A percentile compares a stretch with the other conserved stretches of the same genome.
phyloP scores from a whole-genome alignment of 2,113 vertebrate species.

The Xenopus tropicalis region UCB_Xtro_10.0 CM004446.2:93220501-93221000 shows the following conservation, averaged over 20 bases:
- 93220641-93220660: slow-evolving; percentile 58
- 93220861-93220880: neutral
- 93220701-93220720: slow-evolving; percentile 77
- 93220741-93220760: slow-evolving; percentile 89
- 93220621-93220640: too few relatives aligned
- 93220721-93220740: slow-evolving; percentile 87
- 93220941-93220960: too few relatives aligned
- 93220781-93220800: slow-evolving; percentile 87
- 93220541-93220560: too few relatives aligned
- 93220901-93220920: too few relatives aligned
- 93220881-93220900: neutral
- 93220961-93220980: too few relatives aligned
- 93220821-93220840: slow-evolving; percentile 88
- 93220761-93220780: slow-evolving; percentile 78
- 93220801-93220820: slow-evolving; percentile 86
- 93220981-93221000: too few relatives aligned
- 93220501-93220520: too few relatives aligned
- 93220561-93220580: too few relatives aligned
- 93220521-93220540: too few relatives aligned
- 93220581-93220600: too few relatives aligned
- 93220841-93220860: slow-evolving; percentile 73
- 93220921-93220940: too few relatives aligned
- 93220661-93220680: slow-evolving; percentile 87
- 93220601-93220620: too few relatives aligned
- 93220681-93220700: slow-evolving; percentile 77